Evolutionary conservation across 2,797 vertebrate species (phyloP), one percentile per base, ranked within the genome.

Genomic region (Enteromius unitaeniatus): DNA sequence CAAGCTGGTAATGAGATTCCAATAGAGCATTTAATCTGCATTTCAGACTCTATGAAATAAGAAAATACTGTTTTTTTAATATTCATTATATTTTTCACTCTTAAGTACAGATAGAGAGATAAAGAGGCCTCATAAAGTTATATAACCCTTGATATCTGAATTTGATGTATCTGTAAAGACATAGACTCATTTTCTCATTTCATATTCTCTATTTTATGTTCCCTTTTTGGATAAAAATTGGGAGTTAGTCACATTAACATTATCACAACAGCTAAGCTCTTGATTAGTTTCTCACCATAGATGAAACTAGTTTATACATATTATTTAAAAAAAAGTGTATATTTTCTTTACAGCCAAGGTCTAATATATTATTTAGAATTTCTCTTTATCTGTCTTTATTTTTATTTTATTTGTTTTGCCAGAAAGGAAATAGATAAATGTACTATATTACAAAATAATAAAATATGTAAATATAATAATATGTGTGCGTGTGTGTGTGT

Each of bases 1-100:
- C 13, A 72, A 78, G 76, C 62, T 34, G 17, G 49, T 87, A 85
- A 85, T 85, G 69, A 87, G 58, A 76, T 83, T 85, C 58, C 83
- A 64, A 83, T 45, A 85, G 15, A 49, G 53, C 67, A 70, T 45
- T 45, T 78, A 47, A 79, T 45, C 23, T 79, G 73, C 78, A 78
- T 55, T 86, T 84, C 55, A 82, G n/a, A 73, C 82, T 51, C 65
- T 64, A 19, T 31, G 58, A 74, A 78, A 73, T n/a, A 40, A 49
- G 17, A 45, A 28, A 82, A 72, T 4, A 0, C 17, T 17, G 15
- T n/a, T 28, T 42, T 75, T 70, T 19, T 21, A 37, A 26, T 72
- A n/a, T 42, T 58, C 67, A 28, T 62, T 21, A 45, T 74, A 34
- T 81, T 77, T 68, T 72, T 62, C 11, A 19, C 6, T 62, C 23